Evolutionary conservation across 2,113 vertebrate species (phyloP).

Genomic region (Tympanuchus pallidicinctus): DNA sequence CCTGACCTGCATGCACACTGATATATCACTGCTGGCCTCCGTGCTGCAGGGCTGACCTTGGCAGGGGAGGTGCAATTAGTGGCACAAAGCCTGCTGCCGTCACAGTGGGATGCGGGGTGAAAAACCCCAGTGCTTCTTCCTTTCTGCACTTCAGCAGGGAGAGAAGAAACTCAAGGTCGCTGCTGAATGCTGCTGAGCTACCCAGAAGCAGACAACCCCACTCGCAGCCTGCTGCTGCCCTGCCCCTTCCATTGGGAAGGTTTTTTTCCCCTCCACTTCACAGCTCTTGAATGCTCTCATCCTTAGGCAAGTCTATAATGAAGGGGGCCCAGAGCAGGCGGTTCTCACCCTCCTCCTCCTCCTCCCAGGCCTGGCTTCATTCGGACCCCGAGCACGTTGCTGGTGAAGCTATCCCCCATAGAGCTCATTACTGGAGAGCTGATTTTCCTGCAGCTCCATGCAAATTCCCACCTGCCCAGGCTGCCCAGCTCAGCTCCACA

Average conservation of each 20-base stretch:
- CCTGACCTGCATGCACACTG: rapidly evolving
- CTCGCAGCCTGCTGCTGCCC: not conserved
- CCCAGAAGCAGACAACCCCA: not conserved
- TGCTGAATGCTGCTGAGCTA: not conserved
- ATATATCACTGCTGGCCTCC: rapidly evolving
- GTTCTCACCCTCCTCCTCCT: not conserved
- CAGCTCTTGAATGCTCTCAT: not conserved
- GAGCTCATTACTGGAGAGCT: constrained; percentile 16
- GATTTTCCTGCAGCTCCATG: not conserved
- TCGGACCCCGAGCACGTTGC: not conserved
- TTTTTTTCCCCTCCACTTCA: not conserved
- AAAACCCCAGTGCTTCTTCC: not conserved
- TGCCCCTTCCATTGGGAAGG: not conserved
- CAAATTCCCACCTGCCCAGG: not conserved
- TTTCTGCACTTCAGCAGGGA: not conserved
- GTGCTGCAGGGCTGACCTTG: not conserved
- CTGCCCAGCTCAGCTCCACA: not conserved
- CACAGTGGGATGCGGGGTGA: not conserved
- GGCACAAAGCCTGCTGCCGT: not conserved
- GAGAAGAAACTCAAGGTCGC: constrained; percentile 46
- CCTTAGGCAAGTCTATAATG: constrained; percentile 27
- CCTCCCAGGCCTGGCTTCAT: not conserved
- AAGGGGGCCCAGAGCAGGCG: not conserved
- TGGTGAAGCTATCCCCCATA: not conserved
- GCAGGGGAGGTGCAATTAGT: not conserved